phyloP scores from a whole-genome alignment of 2,888 invertebrate species.

The Phania funesta region DNA sequence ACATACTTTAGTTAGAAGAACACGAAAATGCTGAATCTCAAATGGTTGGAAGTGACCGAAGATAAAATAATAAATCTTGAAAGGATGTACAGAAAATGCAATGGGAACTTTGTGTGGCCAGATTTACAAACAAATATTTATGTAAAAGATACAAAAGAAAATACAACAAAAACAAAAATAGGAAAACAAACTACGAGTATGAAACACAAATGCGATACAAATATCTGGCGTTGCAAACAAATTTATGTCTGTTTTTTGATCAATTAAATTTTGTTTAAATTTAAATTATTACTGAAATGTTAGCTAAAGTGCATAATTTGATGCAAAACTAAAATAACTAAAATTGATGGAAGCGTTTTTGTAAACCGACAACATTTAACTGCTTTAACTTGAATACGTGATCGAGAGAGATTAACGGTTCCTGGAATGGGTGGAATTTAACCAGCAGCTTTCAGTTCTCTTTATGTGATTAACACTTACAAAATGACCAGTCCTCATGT shows the following conservation, averaged over 20 bases:
- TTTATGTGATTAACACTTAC: too few species aligned
- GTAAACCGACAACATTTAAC: conserved; percentile 32
- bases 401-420: too few species aligned
- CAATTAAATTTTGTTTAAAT: background rate
- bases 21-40: background rate
- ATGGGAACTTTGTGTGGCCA: conserved; percentile 13
- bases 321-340: too few species aligned
- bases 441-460: too few species aligned
- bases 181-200: background rate
- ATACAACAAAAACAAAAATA: too few species aligned
- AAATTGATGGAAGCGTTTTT: background rate
- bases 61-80: conserved; percentile 41
- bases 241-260: background rate
- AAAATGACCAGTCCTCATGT: too few species aligned
- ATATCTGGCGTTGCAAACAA: background rate
- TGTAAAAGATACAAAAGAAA: background rate
- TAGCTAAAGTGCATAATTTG: background rate
- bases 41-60: conserved; percentile 2
- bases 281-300: background rate
- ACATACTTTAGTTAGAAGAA: background rate
- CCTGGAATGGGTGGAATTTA: too few species aligned
- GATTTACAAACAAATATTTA: conserved; percentile 2
- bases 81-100: conserved; percentile 23
- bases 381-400: too few species aligned
- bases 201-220: background rate